Conservation (phyloP, 1,140 invertebrate species). For the Drosophila kurseongensis region DNA sequence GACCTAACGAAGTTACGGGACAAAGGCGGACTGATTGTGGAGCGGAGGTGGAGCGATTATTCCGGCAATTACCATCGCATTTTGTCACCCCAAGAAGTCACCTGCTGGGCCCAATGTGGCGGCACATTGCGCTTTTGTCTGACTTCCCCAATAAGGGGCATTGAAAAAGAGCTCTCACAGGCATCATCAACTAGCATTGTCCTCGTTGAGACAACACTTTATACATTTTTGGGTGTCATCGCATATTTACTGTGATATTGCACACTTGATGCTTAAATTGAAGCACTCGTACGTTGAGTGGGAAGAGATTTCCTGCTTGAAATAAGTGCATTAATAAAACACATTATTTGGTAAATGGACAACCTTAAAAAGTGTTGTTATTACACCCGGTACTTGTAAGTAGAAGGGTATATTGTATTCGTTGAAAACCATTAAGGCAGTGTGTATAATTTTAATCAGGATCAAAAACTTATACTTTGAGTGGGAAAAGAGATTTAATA, state of each 20-base stretch:
- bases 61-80: constrained; percentile 71
- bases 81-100: constrained; percentile 66
- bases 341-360: not conserved
- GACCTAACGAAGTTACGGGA: constrained; percentile 62
- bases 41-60: constrained; percentile 37
- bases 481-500: too few relatives aligned
- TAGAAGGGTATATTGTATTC: too few relatives aligned
- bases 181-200: constrained; percentile 23
- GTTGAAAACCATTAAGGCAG: too few relatives aligned
- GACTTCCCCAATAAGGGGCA: not conserved
- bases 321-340: not conserved
- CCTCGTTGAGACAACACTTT: constrained; percentile 28
- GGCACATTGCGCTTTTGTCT: constrained; percentile 51
- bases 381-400: too few relatives aligned
- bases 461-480: too few relatives aligned
- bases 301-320: constrained; percentile 11
- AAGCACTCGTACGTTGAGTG: not conserved
- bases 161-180: not conserved
- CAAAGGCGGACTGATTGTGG: constrained; percentile 65
- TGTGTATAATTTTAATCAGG: too few relatives aligned
- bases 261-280: constrained; percentile 9
- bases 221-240: constrained; percentile 17
- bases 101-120: constrained; percentile 58
- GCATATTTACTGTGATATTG: constrained; percentile 22
- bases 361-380: too few relatives aligned